Evolutionary conservation across 2,113 vertebrate genomes (phyloP).

Genomic region (Tympanuchus pallidicinctus): DNA sequence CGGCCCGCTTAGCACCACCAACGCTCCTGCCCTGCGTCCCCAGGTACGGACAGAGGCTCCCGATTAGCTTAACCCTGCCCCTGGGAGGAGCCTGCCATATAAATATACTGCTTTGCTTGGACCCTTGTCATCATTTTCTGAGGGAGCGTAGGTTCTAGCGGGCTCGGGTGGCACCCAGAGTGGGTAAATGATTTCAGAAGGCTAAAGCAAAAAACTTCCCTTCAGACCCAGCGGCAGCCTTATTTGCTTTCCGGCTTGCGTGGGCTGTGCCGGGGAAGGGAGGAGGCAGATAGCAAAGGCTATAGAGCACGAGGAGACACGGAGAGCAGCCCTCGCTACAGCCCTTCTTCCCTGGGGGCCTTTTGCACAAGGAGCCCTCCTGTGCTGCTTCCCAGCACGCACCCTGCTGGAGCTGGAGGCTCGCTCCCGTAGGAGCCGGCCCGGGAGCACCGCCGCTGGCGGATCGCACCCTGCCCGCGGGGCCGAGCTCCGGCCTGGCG

Average conservation of each 20-base stretch:
- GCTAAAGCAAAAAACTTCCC: not conserved
- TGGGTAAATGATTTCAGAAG: not conserved
- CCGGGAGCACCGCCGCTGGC: not conserved
- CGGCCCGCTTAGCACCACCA: fast-evolving
- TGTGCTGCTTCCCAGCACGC: not conserved
- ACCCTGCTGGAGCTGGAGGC: not conserved
- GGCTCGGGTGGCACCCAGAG: not conserved
- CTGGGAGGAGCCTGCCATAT: not conserved
- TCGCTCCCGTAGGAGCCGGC: fast-evolving
- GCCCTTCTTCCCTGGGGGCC: not conserved
- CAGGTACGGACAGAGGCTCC: not conserved
- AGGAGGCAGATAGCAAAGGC: conserved; percentile 32
- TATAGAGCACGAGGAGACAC: not conserved
- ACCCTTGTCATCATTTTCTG: not conserved
- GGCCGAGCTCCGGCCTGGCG: not conserved
- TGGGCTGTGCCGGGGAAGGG: not conserved
- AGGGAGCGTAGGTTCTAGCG: not conserved
- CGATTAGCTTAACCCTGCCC: conserved; percentile 28
- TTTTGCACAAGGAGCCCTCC: not conserved
- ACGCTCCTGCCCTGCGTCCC: not conserved
- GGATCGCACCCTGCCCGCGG: not conserved
- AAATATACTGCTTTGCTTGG: not conserved
- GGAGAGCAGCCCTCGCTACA: not conserved
- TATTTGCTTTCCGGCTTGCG: not conserved
- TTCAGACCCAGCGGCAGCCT: fast-evolving